phyloP scores from a whole-genome alignment of 2,797 vertebrate genomes.

The Melanotaenia trifasciata region DNA sequence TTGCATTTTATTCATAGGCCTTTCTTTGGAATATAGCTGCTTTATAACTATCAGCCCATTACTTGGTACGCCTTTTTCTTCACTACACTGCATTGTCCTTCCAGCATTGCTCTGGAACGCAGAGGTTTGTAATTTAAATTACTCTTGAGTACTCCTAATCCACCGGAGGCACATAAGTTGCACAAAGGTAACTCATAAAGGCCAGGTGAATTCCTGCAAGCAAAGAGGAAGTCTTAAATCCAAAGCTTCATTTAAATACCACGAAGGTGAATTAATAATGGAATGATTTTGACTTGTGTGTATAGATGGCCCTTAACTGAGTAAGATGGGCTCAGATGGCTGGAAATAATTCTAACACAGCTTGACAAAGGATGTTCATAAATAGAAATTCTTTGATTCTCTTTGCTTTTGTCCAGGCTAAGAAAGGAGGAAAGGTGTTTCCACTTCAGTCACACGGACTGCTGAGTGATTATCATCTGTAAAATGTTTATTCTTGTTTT shows the following conservation, averaged over 20 bases:
- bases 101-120: constrained; percentile 66
- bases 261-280: constrained; percentile 78
- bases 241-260: constrained; percentile 71
- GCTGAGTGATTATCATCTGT: background rate
- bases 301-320: constrained; percentile 62
- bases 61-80: constrained; percentile 55
- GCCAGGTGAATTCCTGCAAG: constrained; percentile 71
- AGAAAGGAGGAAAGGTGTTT: constrained; percentile 66
- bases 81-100: constrained; percentile 71
- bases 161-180: constrained; percentile 81
- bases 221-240: constrained; percentile 81
- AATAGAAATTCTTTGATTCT: constrained; percentile 44
- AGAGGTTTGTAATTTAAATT: constrained; percentile 79
- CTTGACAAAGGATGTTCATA: constrained; percentile 63
- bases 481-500: background rate
- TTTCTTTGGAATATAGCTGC: constrained; percentile 78
- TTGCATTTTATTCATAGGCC: constrained; percentile 83
- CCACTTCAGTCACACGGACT: constrained; percentile 28
- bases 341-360: constrained; percentile 54
- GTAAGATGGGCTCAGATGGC: constrained; percentile 59
- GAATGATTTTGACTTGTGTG: constrained; percentile 72
- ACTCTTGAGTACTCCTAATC: constrained; percentile 78
- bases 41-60: constrained; percentile 75
- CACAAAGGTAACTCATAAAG: constrained; percentile 79
- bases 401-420: constrained; percentile 44